These are phyloP conservation scores for Pelodiscus sinensis DNA, from an alignment of 2,113 vertebrate genomes.

Conservation along the genomic window DNA sequence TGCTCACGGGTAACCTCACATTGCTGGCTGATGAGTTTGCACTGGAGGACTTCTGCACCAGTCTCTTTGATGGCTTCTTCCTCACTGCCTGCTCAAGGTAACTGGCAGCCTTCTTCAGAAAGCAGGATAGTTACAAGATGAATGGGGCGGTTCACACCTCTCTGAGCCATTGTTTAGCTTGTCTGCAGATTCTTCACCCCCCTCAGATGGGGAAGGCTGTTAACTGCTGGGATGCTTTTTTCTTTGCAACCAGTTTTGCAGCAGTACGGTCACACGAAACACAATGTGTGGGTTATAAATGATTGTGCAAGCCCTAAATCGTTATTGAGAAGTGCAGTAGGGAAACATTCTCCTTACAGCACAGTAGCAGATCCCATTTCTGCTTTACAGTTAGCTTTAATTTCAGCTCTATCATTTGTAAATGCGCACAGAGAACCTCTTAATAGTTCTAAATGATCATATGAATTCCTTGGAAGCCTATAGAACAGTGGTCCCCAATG, in stretches of 20 bases:
- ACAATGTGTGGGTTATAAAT: background rate
- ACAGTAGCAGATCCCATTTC: background rate
- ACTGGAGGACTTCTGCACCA: constrained; percentile 91
- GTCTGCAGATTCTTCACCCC: background rate
- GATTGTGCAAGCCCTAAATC: background rate
- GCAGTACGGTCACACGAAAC: background rate
- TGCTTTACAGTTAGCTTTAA: background rate
- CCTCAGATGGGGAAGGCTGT: background rate
- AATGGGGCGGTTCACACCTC: background rate
- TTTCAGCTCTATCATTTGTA: background rate
- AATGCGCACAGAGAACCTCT: background rate
- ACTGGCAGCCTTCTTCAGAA: background rate
- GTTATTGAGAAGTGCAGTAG: background rate
- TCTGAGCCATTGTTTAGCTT: background rate
- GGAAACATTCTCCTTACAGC: background rate
- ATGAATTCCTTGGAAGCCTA: background rate
- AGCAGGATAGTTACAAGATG: background rate
- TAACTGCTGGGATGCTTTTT: background rate
- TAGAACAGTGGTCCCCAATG: no score
- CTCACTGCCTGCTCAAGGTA: constrained; percentile 92
- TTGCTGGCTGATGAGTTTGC: constrained; percentile 93
- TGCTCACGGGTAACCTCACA: constrained; percentile 92
- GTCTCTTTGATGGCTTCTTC: constrained; percentile 93
- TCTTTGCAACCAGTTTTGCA: background rate
- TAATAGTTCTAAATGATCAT: background rate